Evolutionary conservation across 2,113 vertebrate genomes (phyloP), one percentile per base, ranked within the genome.

Genomic region (Oncorhynchus keta): DNA sequence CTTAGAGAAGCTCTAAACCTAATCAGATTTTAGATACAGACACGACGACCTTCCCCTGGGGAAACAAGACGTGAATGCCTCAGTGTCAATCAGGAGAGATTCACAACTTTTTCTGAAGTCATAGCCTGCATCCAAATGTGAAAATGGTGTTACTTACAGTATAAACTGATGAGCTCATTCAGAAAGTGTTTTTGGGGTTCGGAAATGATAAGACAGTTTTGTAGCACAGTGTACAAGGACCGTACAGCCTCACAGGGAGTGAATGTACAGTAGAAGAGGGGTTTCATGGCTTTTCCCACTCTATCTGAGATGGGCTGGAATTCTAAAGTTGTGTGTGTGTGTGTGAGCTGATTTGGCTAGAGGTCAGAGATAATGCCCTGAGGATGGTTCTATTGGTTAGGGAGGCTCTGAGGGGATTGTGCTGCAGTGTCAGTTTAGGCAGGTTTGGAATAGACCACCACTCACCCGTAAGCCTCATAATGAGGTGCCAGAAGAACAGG

Each of bases 401-500:
- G 69, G 24, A 20, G 24, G 49, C 55, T 11, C 2, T 81, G 82
- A 78, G 65, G 18, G 26, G 24, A 30, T 67, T 28, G 12, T 67
- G 16, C 30, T 70, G 30, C 9, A 57, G 1, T 76, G 79, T 77
- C 80, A 81, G 78, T 64, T 81, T 24, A 71, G 69, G 18, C 48
- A 64, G 57, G 74, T 78, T 67, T 73, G 69, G 73, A 81, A 79
- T 70, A 81, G 76, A 80, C 70, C 62, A 20, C 24, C 14, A 7
- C 4, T 48, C 75, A 86, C 83, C 85, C 85, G 75, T 79, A 84
- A 48, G 9, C 72, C 85, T 84, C 66, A 70, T 89, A 87, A 90
- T 86, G 88, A 91, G 85, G 83, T 74, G 84, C 76, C 87, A 77
- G 82, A 83, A 83, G 88, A 82, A 35, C 73, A 81, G 86, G 76